phyloP scores from a whole-genome alignment of 2,113 vertebrate species.

The Stomatorhinus ivindoensis region DNA sequence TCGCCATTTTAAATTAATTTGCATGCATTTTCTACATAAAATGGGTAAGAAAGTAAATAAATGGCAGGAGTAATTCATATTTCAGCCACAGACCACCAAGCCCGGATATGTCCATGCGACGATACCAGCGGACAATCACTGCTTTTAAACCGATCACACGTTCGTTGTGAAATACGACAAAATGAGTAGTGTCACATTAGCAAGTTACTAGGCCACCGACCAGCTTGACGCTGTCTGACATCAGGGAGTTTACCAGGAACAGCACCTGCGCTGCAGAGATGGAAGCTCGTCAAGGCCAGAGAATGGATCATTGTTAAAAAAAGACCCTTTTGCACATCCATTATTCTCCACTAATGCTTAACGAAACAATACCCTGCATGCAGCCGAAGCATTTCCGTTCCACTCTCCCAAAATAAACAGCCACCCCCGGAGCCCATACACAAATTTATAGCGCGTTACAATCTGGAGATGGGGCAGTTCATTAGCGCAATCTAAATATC shows the following conservation, averaged over 20 bases:
- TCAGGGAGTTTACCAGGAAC: not conserved
- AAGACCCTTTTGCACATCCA: not conserved
- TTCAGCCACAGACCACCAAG: not conserved
- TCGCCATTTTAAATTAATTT: not conserved
- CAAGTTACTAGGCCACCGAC: not conserved
- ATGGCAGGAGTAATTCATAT: not conserved
- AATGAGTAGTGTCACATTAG: not conserved
- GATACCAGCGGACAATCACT: not conserved
- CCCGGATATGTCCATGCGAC: not conserved
- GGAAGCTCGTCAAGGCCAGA: not conserved
- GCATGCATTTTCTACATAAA: not conserved
- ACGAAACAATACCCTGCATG: constrained; percentile 42
- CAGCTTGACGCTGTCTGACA: not conserved
- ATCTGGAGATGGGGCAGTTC: constrained; percentile 20
- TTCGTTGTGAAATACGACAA: not conserved
- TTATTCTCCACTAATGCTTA: constrained; percentile 26
- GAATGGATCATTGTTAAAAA: not conserved
- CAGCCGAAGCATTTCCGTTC: constrained; percentile 37
- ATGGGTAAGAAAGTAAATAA: not conserved
- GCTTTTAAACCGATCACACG: not conserved
- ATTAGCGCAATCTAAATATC: constrained; percentile 34
- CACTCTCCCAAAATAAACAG: constrained; percentile 40
- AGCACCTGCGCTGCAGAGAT: not conserved
- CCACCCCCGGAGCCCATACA: constrained; percentile 34
- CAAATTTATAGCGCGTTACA: not conserved